Base-by-base conservation (phyloP, 1,140 invertebrate genomes). In the Pristionchus pacificus region DNA sequence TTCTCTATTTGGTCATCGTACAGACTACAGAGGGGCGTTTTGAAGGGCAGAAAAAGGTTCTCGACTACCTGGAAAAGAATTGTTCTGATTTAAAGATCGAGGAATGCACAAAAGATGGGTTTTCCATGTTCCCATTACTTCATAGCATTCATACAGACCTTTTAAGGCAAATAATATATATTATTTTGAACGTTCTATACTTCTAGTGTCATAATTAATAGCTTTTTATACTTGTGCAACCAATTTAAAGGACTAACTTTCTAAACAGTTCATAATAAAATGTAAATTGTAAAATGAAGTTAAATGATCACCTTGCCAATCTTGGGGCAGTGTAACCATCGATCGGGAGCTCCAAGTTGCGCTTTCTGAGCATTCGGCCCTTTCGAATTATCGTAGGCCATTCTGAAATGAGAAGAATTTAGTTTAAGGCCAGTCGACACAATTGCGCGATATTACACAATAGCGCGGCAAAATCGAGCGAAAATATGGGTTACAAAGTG, bases 321-420 rank as follows among this genome's bases (percentile, higher is more conserved):
- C 33, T 79, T 79, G 15, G 81, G 81, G 58, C 81, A 83, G 70
- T 81, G 78, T 14, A 78, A 25, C 81, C 81, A 83, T 60, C 81
- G 63, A 25, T 78, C 64, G 19, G 81, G 81, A 25, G 78, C 61
- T 14, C 78, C 78, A n/a, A 68, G 71, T n/a, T 27, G 58, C 49
- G 73, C 75, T 62, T 76, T 76, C 15, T 71, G 67, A 0, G 65
- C 65, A 2, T 74, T 76, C 15, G 75, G 75, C 15, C 74, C 75
- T n/a, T 30, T 74, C 60, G 71, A 29, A 49, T 69, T 71, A 19
- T 49, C 38, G 38, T 49, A 19, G 6, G 19, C 38, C 38, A n/a
- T n/a, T n/a, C n/a, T n/a, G n/a, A n/a, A n/a, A n/a, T n/a, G n/a
- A n/a, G n/a, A n/a, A n/a, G n/a, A n/a, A n/a, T n/a, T n/a, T n/a